These are phyloP conservation scores for Peromyscus maniculatus DNA, from an alignment of 2,113 vertebrate genomes.

Conservation along the genomic window DNA sequence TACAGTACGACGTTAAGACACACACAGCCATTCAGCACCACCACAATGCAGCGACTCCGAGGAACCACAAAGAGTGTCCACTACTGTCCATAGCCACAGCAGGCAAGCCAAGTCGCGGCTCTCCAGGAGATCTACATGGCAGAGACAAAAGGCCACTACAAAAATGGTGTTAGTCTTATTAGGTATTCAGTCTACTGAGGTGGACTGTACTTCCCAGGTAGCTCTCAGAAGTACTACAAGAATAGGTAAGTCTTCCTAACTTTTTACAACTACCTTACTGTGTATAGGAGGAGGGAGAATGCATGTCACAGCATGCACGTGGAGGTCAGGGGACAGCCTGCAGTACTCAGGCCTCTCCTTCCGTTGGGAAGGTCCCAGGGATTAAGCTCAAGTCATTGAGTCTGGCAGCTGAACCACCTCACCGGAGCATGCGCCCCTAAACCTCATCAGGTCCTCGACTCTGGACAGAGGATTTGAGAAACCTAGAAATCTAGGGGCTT, in stretches of 20 bases:
- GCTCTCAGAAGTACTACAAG: constrained; percentile 46
- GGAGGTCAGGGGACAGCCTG: neutral
- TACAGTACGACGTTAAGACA: constrained; percentile 81
- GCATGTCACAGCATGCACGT: neutral
- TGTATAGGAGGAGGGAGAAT: neutral
- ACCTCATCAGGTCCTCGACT: constrained; percentile 9
- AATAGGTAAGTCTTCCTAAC: constrained; percentile 19
- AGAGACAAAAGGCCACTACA: constrained; percentile 37
- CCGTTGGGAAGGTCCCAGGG: too few species aligned
- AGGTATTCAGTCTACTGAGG: constrained; percentile 63
- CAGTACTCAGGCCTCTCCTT: neutral
- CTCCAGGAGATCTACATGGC: constrained; percentile 20
- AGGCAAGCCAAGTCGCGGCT: constrained; percentile 68
- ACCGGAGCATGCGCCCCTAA: neutral
- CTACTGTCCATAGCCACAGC: constrained; percentile 31
- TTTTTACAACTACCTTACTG: neutral
- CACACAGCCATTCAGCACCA: constrained; percentile 64
- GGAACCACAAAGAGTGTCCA: constrained; percentile 43
- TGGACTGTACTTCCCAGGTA: constrained; percentile 22
- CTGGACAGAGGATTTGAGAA: constrained; percentile 19
- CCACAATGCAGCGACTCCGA: neutral
- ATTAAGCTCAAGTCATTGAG: neutral
- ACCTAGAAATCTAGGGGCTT: constrained; percentile 46
- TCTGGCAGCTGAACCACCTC: neutral
- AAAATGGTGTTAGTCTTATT: constrained; percentile 79